Evolutionary conservation across 2,888 invertebrate species (phyloP), one percentile per base, ranked within the genome.

Genomic region (Phorcus lineatus): DNA sequence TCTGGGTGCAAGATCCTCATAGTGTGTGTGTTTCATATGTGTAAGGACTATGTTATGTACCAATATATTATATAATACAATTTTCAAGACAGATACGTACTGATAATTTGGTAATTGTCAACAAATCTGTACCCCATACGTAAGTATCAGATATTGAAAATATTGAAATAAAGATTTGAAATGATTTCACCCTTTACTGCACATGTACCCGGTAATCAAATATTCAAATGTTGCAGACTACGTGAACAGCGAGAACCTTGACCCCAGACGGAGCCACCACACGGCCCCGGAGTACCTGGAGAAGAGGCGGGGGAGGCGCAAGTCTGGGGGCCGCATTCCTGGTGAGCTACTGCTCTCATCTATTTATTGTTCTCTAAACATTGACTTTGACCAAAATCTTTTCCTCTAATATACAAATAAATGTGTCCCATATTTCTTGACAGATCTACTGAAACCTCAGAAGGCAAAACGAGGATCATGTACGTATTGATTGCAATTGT

Each of bases 201-300:
- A 4, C 4, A 36, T 36, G 36, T 36, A 1, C 47, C 1, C 13
- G 47, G 4, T 55, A 55, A 6, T 55, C 22, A 22, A 55, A 17
- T 54, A 19, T 75, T 11, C 24, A 24, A 6, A 17, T 52, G 57
- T 78, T 82, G 47, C 81, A 89, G 89, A 87, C 70, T 84, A 85
- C 78, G 84, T 83, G 1, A 84, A 87, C 11, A 82, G 86, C 19
- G 85, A 95, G 1, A 89, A 80, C 19, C 76, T 81, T 9, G 85
- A 85, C 75, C 80, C 85, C 1, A 79, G 80, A 4, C 77, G 83
- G 55, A 89, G 88, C 74, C 95, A 96, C 83, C 96, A 96, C 88
- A 96, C 96, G 36, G 97, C 97, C 0, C 98, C 98, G 0, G 97
- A 97, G 87, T 98, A 98, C 93, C 94, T 98, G 82, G 97, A 98